Evolutionary conservation across 2,797 vertebrate genomes (phyloP).

Genomic region (Peromyscus eremicus): DNA sequence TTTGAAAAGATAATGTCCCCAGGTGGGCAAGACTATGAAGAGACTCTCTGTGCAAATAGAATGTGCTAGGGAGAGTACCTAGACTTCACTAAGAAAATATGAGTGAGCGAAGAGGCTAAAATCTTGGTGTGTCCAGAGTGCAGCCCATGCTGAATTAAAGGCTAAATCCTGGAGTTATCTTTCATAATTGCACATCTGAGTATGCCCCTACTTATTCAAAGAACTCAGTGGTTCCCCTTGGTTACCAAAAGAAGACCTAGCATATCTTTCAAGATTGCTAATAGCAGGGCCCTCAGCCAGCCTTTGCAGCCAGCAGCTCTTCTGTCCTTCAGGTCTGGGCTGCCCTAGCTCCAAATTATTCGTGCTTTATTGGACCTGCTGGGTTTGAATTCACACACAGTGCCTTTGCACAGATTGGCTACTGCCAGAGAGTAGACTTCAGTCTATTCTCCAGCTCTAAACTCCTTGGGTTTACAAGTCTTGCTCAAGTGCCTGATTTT

Average conservation of each 20-base stretch:
- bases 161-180: background rate
- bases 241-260: background rate
- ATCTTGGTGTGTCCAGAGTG: background rate
- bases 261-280: background rate
- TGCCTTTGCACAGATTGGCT: background rate
- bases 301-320: background rate
- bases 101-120: rapidly evolving
- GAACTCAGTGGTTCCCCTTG: background rate
- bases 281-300: background rate
- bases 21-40: background rate
- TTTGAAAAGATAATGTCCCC: background rate
- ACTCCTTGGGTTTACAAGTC: background rate
- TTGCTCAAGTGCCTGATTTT: background rate
- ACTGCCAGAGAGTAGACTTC: background rate
- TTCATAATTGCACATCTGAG: background rate
- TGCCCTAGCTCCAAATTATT: background rate
- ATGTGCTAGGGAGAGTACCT: background rate
- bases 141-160: background rate
- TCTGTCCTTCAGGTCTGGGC: background rate
- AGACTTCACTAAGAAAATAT: background rate
- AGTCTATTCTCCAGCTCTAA: background rate
- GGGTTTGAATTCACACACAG: background rate
- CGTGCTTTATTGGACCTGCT: background rate
- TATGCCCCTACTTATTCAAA: background rate
- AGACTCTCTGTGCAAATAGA: background rate